Evolutionary conservation across 1,140 invertebrate species (phyloP), one percentile per base, ranked within the genome.

Genomic region (Chironomus tepperi): DNA sequence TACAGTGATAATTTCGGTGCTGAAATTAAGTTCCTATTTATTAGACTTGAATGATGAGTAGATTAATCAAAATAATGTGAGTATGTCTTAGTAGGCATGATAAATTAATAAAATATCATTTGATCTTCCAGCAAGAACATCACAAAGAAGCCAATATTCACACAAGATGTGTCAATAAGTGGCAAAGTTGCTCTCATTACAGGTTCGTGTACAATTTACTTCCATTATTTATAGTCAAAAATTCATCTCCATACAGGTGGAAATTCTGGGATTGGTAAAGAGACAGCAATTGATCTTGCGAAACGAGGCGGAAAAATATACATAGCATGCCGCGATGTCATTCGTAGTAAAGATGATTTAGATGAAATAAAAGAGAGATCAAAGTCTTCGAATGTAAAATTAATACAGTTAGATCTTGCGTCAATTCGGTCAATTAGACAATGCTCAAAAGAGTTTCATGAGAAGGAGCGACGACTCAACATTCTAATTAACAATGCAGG

Each of bases 401-500:
- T 70, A 5, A 70, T 70, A 16, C n/a, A 70, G 6, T 16, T 70
- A 3, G 19, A 70, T 10, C 65, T 70, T 70, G 65, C 65, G 19
- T 70, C 65, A 10, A 70, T 70, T 18, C n/a, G 18, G 18, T 70
- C 65, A 19, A 70, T 70, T 19, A 70, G 65, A 70, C 9, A 70
- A 19, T 70, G n/a, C 19, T 70, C 65, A 0, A 19, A 19, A 24
- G 21, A 84, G 76, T 86, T 86, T 75, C 82, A 82, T 78, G 65
- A 81, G 83, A 88, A 89, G 80, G 84, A 91, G 79, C 78, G 84
- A 18, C 82, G 85, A 65, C 79, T 97, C 64, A 89, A 97, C 84
- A 87, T 95, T 42, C 84, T 98, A 43, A 90, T 98, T 70, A 97
- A 97, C 81, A 98, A 98, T 85, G 95, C 94, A 18, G 94, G 92